Base-by-base conservation (phyloP, 2,797 vertebrate species). In the Anabacerthia variegaticeps region DNA sequence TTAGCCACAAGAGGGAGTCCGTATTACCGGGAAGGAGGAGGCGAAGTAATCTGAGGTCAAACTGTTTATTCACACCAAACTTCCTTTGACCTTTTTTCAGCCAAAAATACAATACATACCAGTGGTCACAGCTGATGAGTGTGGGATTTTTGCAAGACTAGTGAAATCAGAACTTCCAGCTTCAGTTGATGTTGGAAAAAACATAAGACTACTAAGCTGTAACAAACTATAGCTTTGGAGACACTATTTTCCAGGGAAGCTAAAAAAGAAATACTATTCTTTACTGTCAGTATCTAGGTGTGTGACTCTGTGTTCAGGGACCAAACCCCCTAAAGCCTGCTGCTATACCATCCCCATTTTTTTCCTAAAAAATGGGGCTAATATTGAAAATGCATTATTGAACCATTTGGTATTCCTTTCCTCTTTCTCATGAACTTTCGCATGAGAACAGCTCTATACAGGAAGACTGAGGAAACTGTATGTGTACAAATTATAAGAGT, bases 381-480 rank as follows among this genome's bases (percentile, higher is more conserved):
- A 65, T 56, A 65, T 3, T 39, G 24, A 66, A 84, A 81, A 66
- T 5, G 3, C 4, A 6, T 32, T 14, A 67, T n/a, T 77, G 30
- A 77, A 63, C 8, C 28, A 5, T 72, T 66, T 49, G 27, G 12
- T 37, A 37, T 66, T 86, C 13, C 11, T 22, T 32, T 39, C 15
- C 14, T 59, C 32, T 51, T 81, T 12, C 58, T 62, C 27, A 44
- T 23, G 10, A 68, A 11, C 11, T 87, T 51, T 59, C 48, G 22
- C n/a, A n/a, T 0, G 3, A 66, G 0, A 28, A 30, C 8, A 48
- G 26, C 11, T 67, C 44, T 71, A 0, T 0, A 2, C 10, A 10
- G 46, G 56, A 83, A 63, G n/a, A 63, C 37, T 30, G 58, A 68
- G 43, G 22, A 62, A 92, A 69, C 55, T 32, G 11, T 23, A 14